Evolutionary conservation across 2,797 vertebrate genomes (phyloP).

Genomic region (Kryptopterus vitreolus): DNA sequence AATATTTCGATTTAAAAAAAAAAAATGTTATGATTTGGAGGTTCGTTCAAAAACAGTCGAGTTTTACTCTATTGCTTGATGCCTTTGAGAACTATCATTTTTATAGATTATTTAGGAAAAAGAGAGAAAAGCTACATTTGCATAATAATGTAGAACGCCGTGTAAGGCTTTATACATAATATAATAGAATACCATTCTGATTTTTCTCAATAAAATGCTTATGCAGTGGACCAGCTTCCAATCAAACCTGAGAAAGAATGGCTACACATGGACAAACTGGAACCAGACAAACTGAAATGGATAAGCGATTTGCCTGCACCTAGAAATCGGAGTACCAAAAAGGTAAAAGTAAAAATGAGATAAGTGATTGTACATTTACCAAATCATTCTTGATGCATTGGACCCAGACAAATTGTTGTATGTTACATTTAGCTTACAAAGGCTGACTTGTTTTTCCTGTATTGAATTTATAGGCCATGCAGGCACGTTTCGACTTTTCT

Average conservation of each 20-base stretch:
- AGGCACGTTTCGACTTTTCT: conserved; percentile 91
- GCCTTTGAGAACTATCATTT: no score
- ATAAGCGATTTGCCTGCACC: conserved; percentile 84
- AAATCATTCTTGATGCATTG: not conserved
- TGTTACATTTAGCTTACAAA: no score
- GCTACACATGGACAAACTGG: conserved; percentile 93
- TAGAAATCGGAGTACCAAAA: conserved; percentile 78
- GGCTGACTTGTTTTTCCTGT: conserved; percentile 11
- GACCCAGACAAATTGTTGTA: not conserved
- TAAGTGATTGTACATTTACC: not conserved
- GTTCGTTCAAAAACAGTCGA: no score
- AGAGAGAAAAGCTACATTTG: no score
- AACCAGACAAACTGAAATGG: conserved; percentile 96
- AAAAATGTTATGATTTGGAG: no score
- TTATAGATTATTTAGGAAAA: no score
- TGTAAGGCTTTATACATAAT: not conserved
- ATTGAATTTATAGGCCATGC: conserved; percentile 82
- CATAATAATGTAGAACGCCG: no score
- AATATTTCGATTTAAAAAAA: no score
- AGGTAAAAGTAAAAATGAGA: conserved; percentile 66
- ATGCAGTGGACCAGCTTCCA: conserved; percentile 75
- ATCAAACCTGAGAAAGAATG: conserved; percentile 86
- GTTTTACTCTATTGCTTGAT: no score
- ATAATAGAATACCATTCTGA: not conserved
- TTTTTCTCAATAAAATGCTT: conserved; percentile 17